Base-by-base conservation (phyloP, 1,140 invertebrate genomes). In the Tetramorium simillimum region DNA sequence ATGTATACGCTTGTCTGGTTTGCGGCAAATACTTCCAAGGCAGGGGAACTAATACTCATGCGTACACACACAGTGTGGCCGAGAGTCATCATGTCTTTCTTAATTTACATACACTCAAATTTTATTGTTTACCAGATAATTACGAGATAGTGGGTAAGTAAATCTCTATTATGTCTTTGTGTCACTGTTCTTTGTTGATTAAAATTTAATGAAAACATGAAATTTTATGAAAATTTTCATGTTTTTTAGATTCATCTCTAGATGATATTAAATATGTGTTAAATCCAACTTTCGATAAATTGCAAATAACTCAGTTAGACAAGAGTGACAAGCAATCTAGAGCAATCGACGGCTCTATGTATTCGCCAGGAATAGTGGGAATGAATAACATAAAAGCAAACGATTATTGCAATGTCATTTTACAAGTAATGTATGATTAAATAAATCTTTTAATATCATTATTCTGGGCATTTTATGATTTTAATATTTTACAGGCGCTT, bases 21-120 rank as follows among this genome's bases (percentile, higher is more conserved):
- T 99, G 99, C 95, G 99, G 99, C 28, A 99, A 99, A 96, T 99
- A 99, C 95, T 99, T 99, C 93, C 99, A 97, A 97, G 99, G 99
- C 0, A 96, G 99, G 94, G 99, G 99, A 2, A 98, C 98, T 7
- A 99, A 99, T 92, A 99, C 99, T 10, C 99, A 99, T 96, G 99
- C 99, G 16, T 99, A 99, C 93, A 99, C 99, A 10, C 99, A 99
- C 95, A 99, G 99, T 89, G 99, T 99, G 4, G 98, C 98, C 67
- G 99, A 99, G 91, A 97, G 98, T 86, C 99, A 99, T 95, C 99
- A 99, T 96, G 99, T 99, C 2, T 99, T 98, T 94, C 96, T 99
- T 0, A 99, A 99, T 96, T 95, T 99, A 53, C 98, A 99, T 87
- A 99, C 99, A 0, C 96, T 99, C 67, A 99, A 99, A 92, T 99